Evolutionary conservation across 2,888 invertebrate genomes (phyloP).

Genomic region (Alcis repandata): DNA sequence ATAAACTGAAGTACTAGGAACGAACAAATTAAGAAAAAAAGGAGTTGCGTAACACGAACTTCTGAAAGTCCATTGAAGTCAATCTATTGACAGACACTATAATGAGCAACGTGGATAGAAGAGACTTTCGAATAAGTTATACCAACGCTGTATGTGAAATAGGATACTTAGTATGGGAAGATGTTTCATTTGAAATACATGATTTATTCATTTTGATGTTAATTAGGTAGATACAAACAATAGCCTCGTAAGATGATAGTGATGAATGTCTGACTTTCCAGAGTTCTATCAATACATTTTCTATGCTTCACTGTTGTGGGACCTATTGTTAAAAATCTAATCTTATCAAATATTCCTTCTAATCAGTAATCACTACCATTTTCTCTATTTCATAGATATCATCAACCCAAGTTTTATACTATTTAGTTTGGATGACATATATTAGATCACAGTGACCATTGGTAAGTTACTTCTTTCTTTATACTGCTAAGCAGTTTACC

Average conservation of each 20-base stretch:
- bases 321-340: no score
- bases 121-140: background rate
- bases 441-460: background rate
- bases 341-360: no score
- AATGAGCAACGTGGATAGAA: slow-evolving; percentile 18
- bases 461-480: background rate
- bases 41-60: slow-evolving; percentile 37
- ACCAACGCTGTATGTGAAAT: background rate
- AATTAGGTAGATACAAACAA: no score
- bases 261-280: no score
- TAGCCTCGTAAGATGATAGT: no score
- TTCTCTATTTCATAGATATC: no score
- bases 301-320: no score
- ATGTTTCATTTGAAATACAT: background rate
- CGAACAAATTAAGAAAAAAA: slow-evolving; percentile 42
- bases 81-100: slow-evolving; percentile 36
- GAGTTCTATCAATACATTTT: no score
- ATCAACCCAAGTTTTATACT: no score
- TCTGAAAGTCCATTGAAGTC: slow-evolving; percentile 42
- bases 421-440: background rate
- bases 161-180: background rate
- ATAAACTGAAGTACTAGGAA: background rate
- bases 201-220: background rate
- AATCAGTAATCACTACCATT: no score
- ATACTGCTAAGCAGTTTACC: background rate